Evolutionary conservation across 2,113 vertebrate genomes (phyloP).

Genomic region (Gallinago media): DNA sequence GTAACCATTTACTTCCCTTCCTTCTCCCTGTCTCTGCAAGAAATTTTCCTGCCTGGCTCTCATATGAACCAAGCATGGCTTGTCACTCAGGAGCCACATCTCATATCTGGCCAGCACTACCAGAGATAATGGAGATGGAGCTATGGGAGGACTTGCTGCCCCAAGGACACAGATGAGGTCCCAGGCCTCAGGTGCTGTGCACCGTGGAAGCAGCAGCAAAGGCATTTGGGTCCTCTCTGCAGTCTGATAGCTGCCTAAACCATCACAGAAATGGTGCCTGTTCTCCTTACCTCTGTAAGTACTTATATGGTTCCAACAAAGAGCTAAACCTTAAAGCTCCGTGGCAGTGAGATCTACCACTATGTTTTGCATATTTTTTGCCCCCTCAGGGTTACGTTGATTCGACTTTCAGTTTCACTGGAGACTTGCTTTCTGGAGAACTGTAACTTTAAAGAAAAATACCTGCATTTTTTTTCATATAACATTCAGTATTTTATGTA

Average conservation of each 20-base stretch:
- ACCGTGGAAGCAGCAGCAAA: fast-evolving
- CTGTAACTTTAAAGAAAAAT: not conserved
- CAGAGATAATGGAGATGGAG: fast-evolving
- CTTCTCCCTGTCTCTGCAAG: not conserved
- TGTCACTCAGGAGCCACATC: fast-evolving
- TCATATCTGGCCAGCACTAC: not conserved
- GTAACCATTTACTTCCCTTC: not conserved
- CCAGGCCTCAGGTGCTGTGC: not conserved
- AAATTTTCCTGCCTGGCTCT: not conserved
- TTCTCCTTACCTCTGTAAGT: fast-evolving
- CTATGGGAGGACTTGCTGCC: not conserved
- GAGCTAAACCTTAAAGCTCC: not conserved
- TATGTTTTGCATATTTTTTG: not conserved
- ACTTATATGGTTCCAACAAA: fast-evolving
- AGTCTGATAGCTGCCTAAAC: not conserved
- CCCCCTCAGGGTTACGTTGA: not conserved
- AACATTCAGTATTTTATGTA: not conserved
- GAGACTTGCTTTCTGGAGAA: not conserved
- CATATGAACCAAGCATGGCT: fast-evolving
- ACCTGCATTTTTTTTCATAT: not conserved
- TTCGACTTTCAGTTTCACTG: not conserved
- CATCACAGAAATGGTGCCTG: not conserved
- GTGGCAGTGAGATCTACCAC: not conserved
- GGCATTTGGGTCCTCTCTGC: not conserved
- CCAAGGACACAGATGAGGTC: fast-evolving